A percentile compares a stretch with the other conserved stretches of the same genome.
Conservation (phyloP, 2,113 vertebrate species). For the Mirza zaza region DNA sequence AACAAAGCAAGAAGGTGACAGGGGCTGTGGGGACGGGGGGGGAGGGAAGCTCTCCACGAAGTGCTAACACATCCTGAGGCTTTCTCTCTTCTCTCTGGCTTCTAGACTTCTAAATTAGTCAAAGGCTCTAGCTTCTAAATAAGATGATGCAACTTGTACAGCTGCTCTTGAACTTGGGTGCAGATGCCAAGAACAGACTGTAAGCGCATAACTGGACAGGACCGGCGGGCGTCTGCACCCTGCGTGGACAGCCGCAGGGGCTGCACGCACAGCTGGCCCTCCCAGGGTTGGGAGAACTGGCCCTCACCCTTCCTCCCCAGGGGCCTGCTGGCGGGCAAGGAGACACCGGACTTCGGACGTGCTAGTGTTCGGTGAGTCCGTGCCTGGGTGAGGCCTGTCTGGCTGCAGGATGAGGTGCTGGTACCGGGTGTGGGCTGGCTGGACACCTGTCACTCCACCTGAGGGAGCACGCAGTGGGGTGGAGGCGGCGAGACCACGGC, state of each 20-base stretch:
- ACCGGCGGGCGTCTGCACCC: background rate
- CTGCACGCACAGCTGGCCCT: background rate
- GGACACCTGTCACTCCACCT: background rate
- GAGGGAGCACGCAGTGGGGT: background rate
- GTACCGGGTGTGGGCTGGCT: background rate
- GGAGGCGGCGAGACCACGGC: background rate
- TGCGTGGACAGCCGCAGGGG: background rate
- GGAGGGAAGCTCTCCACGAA: rapidly evolving
- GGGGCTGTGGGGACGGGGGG: rapidly evolving
- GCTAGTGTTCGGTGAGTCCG: too few species aligned
- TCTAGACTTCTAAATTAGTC: background rate
- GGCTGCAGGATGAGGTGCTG: background rate
- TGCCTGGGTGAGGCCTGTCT: background rate
- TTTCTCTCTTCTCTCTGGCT: background rate
- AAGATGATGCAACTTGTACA: too few species aligned
- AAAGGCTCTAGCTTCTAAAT: background rate
- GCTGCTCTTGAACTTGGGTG: background rate
- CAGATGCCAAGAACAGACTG: background rate
- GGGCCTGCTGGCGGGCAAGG: background rate
- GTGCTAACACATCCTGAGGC: rapidly evolving
- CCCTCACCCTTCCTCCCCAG: background rate
- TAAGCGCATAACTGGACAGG: background rate
- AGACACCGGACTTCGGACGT: background rate
- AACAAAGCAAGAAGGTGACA: background rate
- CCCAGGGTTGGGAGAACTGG: background rate